Conservation (phyloP, 2,797 vertebrate species). For the Paramormyrops hopkinsi region DNA sequence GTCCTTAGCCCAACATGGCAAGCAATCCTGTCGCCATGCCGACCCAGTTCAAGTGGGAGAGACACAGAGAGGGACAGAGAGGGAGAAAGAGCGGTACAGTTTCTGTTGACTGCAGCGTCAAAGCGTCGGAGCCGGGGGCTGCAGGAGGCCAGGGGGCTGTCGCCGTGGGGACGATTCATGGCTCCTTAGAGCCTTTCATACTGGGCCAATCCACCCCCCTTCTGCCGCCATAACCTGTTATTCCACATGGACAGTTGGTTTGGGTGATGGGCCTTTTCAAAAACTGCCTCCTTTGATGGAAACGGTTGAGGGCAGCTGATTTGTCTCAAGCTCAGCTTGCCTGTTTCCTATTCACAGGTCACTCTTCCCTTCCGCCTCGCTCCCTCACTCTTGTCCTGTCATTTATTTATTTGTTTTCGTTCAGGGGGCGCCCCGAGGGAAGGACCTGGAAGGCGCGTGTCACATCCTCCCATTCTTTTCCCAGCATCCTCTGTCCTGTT, state of each 20-base stretch:
- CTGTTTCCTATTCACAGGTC: neutral
- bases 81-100: neutral
- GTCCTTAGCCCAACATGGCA: neutral
- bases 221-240: neutral
- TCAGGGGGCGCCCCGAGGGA: neutral
- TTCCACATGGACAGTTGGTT: neutral
- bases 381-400: neutral
- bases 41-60: neutral
- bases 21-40: neutral
- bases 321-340: neutral
- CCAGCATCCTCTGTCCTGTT: constrained; percentile 15
- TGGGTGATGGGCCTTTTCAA: neutral
- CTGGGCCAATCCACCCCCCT: neutral
- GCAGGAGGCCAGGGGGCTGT: neutral
- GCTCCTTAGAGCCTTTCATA: neutral
- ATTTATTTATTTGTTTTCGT: neutral
- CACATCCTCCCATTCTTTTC: constrained; percentile 10
- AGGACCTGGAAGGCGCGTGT: neutral
- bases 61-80: neutral
- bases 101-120: neutral
- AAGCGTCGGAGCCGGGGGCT: neutral
- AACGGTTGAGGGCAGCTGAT: neutral
- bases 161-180: neutral
- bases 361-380: neutral
- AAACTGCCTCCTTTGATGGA: neutral